Evolutionary conservation across 2,113 vertebrate species (phyloP).

Genomic region (Atherinomorus stipes): DNA sequence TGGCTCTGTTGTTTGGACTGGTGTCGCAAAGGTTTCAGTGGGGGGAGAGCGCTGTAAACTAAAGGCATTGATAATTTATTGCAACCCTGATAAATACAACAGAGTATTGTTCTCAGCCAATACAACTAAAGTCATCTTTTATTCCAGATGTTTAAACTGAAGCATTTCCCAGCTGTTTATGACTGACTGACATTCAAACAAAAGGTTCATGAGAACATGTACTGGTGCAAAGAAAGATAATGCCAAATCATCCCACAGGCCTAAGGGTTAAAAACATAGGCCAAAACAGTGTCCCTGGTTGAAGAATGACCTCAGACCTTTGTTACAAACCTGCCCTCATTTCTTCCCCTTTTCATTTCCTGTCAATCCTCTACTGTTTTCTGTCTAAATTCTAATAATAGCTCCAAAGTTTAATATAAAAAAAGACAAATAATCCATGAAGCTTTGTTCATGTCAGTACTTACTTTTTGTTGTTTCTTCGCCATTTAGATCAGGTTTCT

Average conservation of each 20-base stretch:
- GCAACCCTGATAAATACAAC: constrained; percentile 1
- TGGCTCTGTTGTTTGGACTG: constrained; percentile 57
- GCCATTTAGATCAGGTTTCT: background rate
- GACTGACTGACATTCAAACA: constrained; percentile 36
- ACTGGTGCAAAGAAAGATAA: constrained; percentile 8
- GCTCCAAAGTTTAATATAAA: too few species aligned
- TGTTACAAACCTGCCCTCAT: background rate
- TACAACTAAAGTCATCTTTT: background rate
- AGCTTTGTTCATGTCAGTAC: too few species aligned
- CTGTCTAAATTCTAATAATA: constrained; percentile 12
- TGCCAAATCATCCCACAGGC: background rate
- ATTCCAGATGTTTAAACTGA: background rate
- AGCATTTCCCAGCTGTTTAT: background rate
- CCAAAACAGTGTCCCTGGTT: background rate
- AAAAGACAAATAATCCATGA: background rate
- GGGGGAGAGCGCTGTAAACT: background rate
- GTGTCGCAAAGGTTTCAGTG: constrained; percentile 46
- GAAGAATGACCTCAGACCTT: constrained; percentile 7
- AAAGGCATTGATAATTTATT: constrained; percentile 13
- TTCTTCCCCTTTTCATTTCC: constrained; percentile 35
- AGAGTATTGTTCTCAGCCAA: background rate
- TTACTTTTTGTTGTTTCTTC: background rate
- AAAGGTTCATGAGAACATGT: background rate
- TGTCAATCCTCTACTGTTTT: constrained; percentile 13
- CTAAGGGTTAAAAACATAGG: constrained; percentile 14